Base-by-base conservation (phyloP, 2,888 invertebrate genomes). In the Scaptomyza flava region DNA sequence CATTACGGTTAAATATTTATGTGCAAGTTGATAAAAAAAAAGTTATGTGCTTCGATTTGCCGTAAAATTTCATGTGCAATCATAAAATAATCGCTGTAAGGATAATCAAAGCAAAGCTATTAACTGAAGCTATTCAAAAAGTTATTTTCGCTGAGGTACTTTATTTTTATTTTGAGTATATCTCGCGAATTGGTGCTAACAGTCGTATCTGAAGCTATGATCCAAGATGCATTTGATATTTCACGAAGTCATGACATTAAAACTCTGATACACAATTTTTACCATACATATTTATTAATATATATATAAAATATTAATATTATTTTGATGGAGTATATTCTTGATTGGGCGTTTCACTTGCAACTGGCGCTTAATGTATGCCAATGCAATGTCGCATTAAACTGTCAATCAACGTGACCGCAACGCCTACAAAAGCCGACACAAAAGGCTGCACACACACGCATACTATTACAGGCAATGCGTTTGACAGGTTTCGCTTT, bases 341-440 rank as follows among this genome's bases (percentile, higher is more conserved):
- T 17, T 17, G 41, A 46, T 38, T 30, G 33, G 34, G n/a, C 14
- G 30, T 20, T 46, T 30, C 9, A 12, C 4, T 50, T 17, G 12
- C 47, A n/a, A 9, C 14, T 12, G 12, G 8, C 33, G 58, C 53
- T 63, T 69, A 57, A 48, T 45, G 47, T 36, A 20, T 41, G 20
- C 14, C 34, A 43, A 34, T 36, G 42, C 48, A 50, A 30, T 27
- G 23, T 12, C 27, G 38, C 41, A 75, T 68, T 68, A 63, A 76
- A 68, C 64, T 63, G 73, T 54, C 80, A 77, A 71, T 77, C 77
- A 65, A 69, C 45, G 33, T 36, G 50, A 12, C 46, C 48, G 42
- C 30, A 42, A 31, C 6, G 20, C 12, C n/a, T 9, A 57, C 30
- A 34, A 48, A 54, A 42, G 56, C 48, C 3, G 12, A 20, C 9